Conservation (phyloP, 2,113 vertebrate genomes). For the Microtus oregoni region DNA sequence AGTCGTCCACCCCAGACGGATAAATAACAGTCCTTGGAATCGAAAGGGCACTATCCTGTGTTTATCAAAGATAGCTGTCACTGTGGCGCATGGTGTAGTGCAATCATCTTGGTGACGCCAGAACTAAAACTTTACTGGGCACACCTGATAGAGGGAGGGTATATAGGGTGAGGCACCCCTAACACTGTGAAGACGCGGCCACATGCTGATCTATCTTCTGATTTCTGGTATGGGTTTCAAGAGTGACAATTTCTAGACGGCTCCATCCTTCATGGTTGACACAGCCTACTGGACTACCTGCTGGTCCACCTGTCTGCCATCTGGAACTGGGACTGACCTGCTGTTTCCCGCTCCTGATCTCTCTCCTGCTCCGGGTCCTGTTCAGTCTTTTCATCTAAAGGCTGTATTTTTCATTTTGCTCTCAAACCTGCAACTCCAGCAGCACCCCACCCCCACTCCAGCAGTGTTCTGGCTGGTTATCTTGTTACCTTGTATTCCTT, state of each 20-base stretch:
- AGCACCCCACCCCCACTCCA: neutral
- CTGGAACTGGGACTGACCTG: neutral
- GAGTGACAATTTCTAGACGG: neutral
- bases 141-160: neutral
- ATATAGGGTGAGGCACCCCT: neutral
- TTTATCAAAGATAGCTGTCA: neutral
- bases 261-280: neutral
- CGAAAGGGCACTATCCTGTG: neutral
- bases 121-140: neutral
- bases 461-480: neutral
- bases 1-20: neutral
- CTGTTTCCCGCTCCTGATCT: neutral
- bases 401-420: neutral
- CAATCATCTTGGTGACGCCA: neutral
- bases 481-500: neutral
- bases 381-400: neutral
- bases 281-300: neutral
- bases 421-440: neutral
- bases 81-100: neutral
- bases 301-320: neutral
- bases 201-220: neutral
- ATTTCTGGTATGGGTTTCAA: neutral
- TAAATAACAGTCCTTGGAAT: neutral
- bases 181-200: neutral
- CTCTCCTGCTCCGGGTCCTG: neutral